These are phyloP conservation scores for Dasypus novemcinctus DNA, from an alignment of 2,113 vertebrate genomes.

Conservation along the genomic window DNA sequence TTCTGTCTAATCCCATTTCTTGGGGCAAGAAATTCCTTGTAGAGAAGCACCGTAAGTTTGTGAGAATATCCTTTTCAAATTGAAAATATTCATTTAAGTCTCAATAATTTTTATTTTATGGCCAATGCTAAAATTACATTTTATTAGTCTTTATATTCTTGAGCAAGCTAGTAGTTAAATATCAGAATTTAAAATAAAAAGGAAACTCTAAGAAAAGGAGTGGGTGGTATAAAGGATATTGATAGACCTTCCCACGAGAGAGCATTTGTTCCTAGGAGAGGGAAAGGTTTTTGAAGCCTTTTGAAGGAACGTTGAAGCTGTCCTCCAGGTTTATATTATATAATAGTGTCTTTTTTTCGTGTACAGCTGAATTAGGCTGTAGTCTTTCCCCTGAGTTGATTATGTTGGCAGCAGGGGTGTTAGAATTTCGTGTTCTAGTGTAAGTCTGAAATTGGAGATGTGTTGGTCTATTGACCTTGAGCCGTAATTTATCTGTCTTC, in stretches of 20 bases:
- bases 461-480: neutral
- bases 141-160: neutral
- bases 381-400: neutral
- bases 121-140: neutral
- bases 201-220: neutral
- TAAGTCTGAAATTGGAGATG: neutral
- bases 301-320: neutral
- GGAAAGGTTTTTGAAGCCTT: neutral
- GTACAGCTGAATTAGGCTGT: neutral
- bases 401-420: neutral
- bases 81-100: neutral
- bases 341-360: neutral
- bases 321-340: neutral
- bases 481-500: neutral
- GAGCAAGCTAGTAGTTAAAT: neutral
- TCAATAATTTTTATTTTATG: neutral
- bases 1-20: neutral
- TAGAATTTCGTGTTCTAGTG: neutral
- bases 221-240: neutral
- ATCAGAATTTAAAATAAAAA: neutral
- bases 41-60: neutral
- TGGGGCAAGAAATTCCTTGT: neutral
- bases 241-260: neutral
- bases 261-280: neutral
- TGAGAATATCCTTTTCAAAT: neutral